Evolutionary conservation across 2,113 vertebrate genomes (phyloP).

Genomic region (Pica pica): DNA sequence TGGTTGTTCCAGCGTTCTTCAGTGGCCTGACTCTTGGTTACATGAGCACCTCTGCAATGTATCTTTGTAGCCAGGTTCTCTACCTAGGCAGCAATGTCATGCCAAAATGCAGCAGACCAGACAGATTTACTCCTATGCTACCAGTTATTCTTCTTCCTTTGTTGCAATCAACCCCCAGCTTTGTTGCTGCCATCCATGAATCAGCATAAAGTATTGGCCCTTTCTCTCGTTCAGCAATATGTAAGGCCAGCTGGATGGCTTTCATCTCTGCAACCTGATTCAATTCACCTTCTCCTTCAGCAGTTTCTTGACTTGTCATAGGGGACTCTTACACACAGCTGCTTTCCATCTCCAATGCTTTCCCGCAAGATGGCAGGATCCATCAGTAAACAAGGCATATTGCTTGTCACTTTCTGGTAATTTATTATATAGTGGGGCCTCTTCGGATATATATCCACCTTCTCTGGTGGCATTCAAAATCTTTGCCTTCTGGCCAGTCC

Average conservation of each 20-base stretch:
- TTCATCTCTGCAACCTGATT: background rate
- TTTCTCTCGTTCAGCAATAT: fast-evolving
- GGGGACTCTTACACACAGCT: background rate
- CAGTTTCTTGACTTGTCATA: background rate
- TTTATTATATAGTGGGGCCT: background rate
- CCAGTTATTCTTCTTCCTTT: too few relatives aligned
- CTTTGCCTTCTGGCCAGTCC: background rate
- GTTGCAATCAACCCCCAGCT: too few relatives aligned
- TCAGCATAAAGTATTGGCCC: too few relatives aligned
- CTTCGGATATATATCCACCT: background rate
- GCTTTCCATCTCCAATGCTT: background rate
- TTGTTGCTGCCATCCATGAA: background rate
- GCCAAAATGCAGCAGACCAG: background rate
- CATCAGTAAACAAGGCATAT: background rate
- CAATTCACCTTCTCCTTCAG: background rate
- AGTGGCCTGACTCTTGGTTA: background rate
- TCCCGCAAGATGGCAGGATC: fast-evolving
- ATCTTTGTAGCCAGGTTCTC: background rate
- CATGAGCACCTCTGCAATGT: too few relatives aligned
- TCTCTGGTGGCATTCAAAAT: background rate
- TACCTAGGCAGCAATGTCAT: fast-evolving
- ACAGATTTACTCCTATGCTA: too few relatives aligned
- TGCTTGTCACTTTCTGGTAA: background rate
- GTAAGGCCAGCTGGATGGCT: background rate
- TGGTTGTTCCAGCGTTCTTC: background rate